A percentile compares a stretch with the other conserved stretches of the same genome.
Conservation (phyloP, 2,113 vertebrate genomes). For the Nycticorax nycticorax region DNA sequence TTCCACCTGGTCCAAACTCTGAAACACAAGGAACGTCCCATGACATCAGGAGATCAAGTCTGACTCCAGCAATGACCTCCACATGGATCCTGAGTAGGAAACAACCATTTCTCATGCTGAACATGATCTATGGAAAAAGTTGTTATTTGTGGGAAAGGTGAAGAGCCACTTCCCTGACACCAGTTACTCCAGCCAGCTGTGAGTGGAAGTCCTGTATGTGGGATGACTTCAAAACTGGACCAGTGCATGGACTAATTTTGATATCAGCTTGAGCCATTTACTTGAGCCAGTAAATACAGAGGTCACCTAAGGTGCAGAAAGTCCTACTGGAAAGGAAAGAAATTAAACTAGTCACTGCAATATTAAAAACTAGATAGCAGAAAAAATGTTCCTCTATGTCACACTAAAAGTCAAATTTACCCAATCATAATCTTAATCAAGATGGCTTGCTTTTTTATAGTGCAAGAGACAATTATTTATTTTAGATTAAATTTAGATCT, state of each 20-base stretch:
- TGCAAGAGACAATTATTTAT: constrained; percentile 26
- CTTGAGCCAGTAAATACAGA: neutral
- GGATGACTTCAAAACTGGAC: neutral
- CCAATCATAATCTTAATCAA: neutral
- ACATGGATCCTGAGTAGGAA: neutral
- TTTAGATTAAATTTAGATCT: constrained; percentile 49
- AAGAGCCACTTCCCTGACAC: neutral
- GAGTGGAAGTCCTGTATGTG: neutral
- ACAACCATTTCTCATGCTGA: neutral
- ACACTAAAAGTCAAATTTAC: constrained; percentile 18
- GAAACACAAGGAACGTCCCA: neutral
- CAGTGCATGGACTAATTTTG: neutral
- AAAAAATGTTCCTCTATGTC: constrained; percentile 32
- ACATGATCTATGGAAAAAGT: neutral
- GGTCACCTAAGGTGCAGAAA: constrained; percentile 1
- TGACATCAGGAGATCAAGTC: neutral
- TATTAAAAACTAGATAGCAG: constrained; percentile 30
- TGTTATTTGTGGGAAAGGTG: neutral
- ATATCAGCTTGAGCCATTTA: neutral
- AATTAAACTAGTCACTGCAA: neutral
- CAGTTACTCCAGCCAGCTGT: neutral
- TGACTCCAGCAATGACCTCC: neutral
- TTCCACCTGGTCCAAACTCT: neutral
- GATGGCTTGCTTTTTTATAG: constrained; percentile 24
- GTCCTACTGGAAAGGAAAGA: neutral